phyloP scores from a whole-genome alignment of 2,888 invertebrate species.

The Timema podura region DNA sequence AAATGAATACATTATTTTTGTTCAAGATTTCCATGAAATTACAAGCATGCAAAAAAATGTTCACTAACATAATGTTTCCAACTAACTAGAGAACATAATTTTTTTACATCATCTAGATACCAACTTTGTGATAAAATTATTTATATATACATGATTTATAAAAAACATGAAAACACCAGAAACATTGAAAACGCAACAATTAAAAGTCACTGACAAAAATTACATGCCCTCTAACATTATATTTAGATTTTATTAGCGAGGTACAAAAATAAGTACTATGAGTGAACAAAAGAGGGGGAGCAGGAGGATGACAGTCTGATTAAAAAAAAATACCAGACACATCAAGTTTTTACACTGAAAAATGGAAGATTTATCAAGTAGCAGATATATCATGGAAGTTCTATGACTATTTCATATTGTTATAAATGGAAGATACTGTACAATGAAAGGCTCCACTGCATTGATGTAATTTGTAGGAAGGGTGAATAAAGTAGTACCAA shows the following conservation, averaged over 20 bases:
- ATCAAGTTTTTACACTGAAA: conserved; percentile 17
- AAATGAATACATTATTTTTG: too few relatives aligned
- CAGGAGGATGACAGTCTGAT: too few relatives aligned
- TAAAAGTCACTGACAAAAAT: conserved; percentile 13
- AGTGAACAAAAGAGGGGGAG: conserved; percentile 21
- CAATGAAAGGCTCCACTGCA: conserved; percentile 7
- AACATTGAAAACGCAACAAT: conserved; percentile 12
- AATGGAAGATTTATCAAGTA: conserved; percentile 24
- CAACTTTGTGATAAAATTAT: too few relatives aligned
- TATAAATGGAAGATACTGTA: conserved; percentile 22
- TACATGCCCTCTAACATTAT: conserved; percentile 16
- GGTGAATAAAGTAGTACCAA: too few relatives aligned
- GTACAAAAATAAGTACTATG: conserved; percentile 34
- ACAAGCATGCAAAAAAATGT: too few relatives aligned
- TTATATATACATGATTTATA: too few relatives aligned
- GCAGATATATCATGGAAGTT: conserved; percentile 25
- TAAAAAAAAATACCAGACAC: conserved; percentile 25
- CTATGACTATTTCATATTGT: conserved; percentile 8
- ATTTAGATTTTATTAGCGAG: conserved; percentile 30
- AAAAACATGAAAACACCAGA: too few relatives aligned
- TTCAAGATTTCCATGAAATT: too few relatives aligned
- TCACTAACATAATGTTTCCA: too few relatives aligned
- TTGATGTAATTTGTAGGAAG: too few relatives aligned
- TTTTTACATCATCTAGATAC: too few relatives aligned
- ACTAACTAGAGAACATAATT: too few relatives aligned